Evolutionary conservation across 2,888 invertebrate species (phyloP).

Genomic region (Erynnis tages): DNA sequence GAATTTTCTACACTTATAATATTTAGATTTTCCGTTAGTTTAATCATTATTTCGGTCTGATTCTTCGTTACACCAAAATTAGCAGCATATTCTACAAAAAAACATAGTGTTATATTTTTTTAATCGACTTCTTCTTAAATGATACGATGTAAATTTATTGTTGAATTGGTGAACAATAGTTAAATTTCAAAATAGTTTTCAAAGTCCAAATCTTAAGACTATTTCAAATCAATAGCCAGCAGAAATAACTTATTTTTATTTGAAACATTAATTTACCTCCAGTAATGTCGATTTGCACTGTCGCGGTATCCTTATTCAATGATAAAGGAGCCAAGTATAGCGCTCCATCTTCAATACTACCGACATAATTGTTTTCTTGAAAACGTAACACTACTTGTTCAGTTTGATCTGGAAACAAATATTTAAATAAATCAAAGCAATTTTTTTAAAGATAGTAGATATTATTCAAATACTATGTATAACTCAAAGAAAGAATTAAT

Average conservation of each 20-base stretch:
- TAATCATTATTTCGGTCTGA: neutral
- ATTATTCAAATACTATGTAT: neutral
- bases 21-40: neutral
- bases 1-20: constrained; percentile 14
- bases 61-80: neutral
- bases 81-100: constrained; percentile 5
- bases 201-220: no score
- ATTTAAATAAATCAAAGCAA: neutral
- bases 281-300: neutral
- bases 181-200: no score
- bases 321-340: constrained; percentile 32
- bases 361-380: constrained; percentile 34
- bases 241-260: no score
- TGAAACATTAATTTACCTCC: constrained; percentile 9
- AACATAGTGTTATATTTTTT: neutral
- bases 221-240: no score
- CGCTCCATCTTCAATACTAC: constrained; percentile 33
- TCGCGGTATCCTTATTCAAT: constrained; percentile 16
- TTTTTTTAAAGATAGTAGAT: no score
- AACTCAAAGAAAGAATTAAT: neutral
- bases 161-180: no score
- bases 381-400: constrained; percentile 32
- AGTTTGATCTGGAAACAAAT: constrained; percentile 27
- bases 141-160: no score
- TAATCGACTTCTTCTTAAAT: constrained; percentile 1